These are phyloP conservation scores for rat (Rattus norvegicus) DNA, from an alignment of 2,113 vertebrate species.

Conservation along the genomic window DNA sequence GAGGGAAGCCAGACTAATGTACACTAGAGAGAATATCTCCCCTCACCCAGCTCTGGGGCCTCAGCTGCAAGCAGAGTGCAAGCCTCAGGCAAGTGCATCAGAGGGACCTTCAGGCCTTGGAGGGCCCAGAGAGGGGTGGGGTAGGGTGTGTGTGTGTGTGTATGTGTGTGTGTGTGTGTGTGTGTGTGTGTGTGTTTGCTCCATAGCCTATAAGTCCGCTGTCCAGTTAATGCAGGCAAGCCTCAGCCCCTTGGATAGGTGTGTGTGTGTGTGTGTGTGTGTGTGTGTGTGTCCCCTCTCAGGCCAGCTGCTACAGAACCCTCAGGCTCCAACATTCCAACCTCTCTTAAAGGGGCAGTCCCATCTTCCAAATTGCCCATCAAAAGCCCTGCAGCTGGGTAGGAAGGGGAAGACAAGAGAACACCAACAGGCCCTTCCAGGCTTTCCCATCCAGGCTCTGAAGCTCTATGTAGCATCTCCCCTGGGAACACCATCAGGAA, in stretches of 20 bases:
- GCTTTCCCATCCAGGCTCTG: background rate
- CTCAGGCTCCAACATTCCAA: constrained; percentile 57
- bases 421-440: constrained; percentile 23
- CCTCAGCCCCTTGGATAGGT: constrained; percentile 70
- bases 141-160: background rate
- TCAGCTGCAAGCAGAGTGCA: constrained; percentile 16
- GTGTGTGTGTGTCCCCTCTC: constrained; percentile 17
- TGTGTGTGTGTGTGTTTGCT: background rate
- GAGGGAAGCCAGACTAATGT: constrained; percentile 28
- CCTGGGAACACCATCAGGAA: background rate
- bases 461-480: constrained; percentile 24
- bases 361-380: constrained; percentile 44
- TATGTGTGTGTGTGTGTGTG: background rate
- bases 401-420: constrained; percentile 29
- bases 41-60: constrained; percentile 51
- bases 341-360: constrained; percentile 79
- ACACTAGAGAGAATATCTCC: constrained; percentile 16
- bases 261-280: constrained; percentile 69
- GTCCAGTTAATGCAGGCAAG: constrained; percentile 64
- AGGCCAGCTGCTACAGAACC: constrained; percentile 75
- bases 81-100: constrained; percentile 38
- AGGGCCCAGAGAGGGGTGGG: background rate
- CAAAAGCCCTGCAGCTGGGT: constrained; percentile 37
- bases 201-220: constrained; percentile 49
- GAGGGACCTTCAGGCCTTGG: constrained; percentile 40